A percentile compares a stretch with the other conserved stretches of the same genome.
Evolutionary conservation across 1,140 invertebrate genomes (phyloP).

Genomic region (Parasteatoda tepidariorum): DNA sequence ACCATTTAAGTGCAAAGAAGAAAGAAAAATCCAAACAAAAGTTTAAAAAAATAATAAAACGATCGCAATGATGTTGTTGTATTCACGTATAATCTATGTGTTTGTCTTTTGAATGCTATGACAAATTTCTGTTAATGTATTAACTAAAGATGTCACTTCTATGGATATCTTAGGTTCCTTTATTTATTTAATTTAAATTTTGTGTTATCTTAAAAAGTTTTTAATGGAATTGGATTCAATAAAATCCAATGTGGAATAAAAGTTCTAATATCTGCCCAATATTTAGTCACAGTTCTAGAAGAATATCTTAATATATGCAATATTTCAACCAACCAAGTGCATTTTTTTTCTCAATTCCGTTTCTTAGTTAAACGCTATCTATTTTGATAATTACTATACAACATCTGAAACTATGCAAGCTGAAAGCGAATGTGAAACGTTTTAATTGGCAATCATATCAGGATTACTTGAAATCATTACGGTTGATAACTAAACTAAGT

Average conservation of each 20-base stretch:
- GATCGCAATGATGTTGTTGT: constrained; percentile 29
- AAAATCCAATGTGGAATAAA: constrained; percentile 49
- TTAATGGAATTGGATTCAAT: constrained; percentile 41
- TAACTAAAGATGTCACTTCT: neutral
- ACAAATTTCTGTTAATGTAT: constrained; percentile 27
- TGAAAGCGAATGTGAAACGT: neutral
- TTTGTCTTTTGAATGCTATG: constrained; percentile 50
- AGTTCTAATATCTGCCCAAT: neutral
- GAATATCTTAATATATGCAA: too few relatives aligned
- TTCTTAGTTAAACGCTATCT: too few relatives aligned
- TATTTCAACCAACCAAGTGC: too few relatives aligned
- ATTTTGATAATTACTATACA: too few relatives aligned
- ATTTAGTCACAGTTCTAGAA: neutral
- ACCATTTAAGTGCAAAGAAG: too few relatives aligned
- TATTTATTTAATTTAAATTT: neutral
- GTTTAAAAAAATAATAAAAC: neutral
- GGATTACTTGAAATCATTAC: too few relatives aligned
- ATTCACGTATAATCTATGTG: constrained; percentile 51
- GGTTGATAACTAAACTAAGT: too few relatives aligned
- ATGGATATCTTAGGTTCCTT: constrained; percentile 11
- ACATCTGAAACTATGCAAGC: too few relatives aligned
- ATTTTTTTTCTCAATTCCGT: too few relatives aligned
- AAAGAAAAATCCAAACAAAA: neutral
- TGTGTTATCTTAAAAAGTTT: neutral
- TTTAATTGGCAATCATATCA: neutral